phyloP scores from a whole-genome alignment of 2,888 invertebrate genomes.

The Chrysopilus asiliformis region DNA sequence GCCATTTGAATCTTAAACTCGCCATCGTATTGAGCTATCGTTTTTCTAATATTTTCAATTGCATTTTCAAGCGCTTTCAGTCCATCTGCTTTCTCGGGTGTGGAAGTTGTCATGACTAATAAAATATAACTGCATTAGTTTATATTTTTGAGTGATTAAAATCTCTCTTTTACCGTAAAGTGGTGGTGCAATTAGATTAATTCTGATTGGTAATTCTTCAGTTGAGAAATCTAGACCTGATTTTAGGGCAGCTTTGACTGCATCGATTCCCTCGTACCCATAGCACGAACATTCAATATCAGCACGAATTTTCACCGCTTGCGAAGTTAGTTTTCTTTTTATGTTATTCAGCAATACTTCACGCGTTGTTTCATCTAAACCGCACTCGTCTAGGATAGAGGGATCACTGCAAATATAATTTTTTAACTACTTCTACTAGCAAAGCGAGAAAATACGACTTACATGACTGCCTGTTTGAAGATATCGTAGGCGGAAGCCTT shows the following conservation, averaged over 20 bases:
- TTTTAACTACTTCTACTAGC: too few relatives aligned
- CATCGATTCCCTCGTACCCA: slow-evolving; percentile 97
- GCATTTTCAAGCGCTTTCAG: slow-evolving; percentile 80
- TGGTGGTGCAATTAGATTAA: slow-evolving; percentile 97
- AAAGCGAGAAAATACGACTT: slow-evolving; percentile 42
- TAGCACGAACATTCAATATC: slow-evolving; percentile 91
- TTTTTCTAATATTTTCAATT: slow-evolving; percentile 72
- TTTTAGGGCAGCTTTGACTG: slow-evolving; percentile 84
- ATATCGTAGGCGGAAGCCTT: slow-evolving; percentile 95
- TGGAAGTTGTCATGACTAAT: slow-evolving; percentile 95
- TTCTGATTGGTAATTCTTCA: slow-evolving; percentile 90
- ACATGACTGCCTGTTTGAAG: slow-evolving; percentile 96
- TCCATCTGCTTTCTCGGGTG: slow-evolving; percentile 90
- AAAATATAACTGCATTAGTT: background rate
- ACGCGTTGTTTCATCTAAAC: slow-evolving; percentile 82
- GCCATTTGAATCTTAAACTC: slow-evolving; percentile 92
- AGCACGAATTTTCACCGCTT: slow-evolving; percentile 89
- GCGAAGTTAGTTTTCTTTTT: slow-evolving; percentile 88
- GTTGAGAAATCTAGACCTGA: slow-evolving; percentile 84
- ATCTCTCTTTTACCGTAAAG: slow-evolving; percentile 65
- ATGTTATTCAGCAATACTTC: slow-evolving; percentile 88
- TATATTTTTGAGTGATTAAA: background rate
- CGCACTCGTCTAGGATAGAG: slow-evolving; percentile 88
- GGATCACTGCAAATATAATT: slow-evolving; percentile 56
- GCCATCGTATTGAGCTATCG: slow-evolving; percentile 73